phyloP scores from a whole-genome alignment of 53 echinoderm and acorn worm species.

The Mesocentrotus franciscanus region DNA sequence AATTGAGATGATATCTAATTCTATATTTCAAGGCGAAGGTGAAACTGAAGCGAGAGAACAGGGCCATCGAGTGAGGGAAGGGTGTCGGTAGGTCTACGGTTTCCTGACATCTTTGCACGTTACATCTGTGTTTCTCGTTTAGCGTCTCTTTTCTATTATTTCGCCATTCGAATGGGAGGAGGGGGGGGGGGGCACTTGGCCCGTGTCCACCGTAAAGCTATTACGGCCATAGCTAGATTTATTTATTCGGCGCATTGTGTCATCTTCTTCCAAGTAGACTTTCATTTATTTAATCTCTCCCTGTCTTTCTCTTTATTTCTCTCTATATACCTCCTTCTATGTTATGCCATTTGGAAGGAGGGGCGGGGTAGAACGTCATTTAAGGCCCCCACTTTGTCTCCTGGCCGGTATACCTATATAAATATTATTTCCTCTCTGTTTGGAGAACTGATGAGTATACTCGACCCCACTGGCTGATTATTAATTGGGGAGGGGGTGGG shows the following conservation, averaged over 20 bases:
- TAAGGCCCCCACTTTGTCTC: not conserved
- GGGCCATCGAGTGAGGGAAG: no score
- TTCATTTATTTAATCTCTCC: not conserved
- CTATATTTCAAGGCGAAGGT: no score
- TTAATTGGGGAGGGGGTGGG: no score
- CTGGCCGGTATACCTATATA: not conserved
- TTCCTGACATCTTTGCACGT: no score
- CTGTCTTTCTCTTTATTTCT: not conserved
- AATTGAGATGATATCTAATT: no score
- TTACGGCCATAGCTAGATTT: not conserved
- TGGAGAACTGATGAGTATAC: not conserved
- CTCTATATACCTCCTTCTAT: not conserved
- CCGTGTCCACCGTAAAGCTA: no score
- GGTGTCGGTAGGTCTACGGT: no score
- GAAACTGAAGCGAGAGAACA: no score
- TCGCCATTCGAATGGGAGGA: no score
- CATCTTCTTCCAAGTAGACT: not conserved
- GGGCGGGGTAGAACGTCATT: not conserved
- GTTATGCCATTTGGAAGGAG: not conserved
- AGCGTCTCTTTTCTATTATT: no score
- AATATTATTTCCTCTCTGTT: not conserved
- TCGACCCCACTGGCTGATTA: not conserved
- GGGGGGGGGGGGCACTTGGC: no score
- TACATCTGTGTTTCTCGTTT: no score
- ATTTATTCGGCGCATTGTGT: not conserved